A percentile compares a stretch with the other conserved stretches of the same genome.
These are phyloP conservation scores for Cavia aperea DNA, from an alignment of 2,113 vertebrate species.

Conservation along the genomic window DNA sequence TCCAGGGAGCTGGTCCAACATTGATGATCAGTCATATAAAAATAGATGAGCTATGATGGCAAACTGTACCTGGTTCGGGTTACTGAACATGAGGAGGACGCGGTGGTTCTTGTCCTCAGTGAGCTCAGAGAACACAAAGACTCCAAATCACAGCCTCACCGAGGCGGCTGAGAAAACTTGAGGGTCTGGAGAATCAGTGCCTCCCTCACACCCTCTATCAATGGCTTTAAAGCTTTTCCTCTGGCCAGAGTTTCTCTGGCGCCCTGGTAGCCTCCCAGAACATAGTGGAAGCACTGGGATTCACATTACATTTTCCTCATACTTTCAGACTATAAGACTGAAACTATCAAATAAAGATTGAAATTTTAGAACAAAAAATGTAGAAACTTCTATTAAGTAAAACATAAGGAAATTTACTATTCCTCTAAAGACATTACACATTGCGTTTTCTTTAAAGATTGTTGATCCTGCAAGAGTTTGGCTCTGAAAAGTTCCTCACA, in stretches of 20 bases:
- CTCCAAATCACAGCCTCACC: background rate
- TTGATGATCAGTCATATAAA: background rate
- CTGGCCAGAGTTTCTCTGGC: background rate
- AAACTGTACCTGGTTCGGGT: background rate
- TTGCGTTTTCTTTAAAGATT: constrained; percentile 1
- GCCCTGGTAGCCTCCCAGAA: background rate
- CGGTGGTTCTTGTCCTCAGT: background rate
- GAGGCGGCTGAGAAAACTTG: background rate
- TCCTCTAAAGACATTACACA: background rate
- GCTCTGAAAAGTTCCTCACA: background rate
- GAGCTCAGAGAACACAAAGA: background rate
- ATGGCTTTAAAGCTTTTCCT: background rate
- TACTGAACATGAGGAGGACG: background rate
- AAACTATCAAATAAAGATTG: background rate
- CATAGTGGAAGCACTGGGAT: background rate
- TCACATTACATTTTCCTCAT: background rate
- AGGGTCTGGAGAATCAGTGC: background rate
- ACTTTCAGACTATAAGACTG: background rate
- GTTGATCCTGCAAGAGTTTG: background rate
- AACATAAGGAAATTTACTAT: background rate
- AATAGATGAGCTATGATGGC: background rate
- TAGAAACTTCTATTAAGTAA: background rate
- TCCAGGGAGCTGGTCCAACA: background rate
- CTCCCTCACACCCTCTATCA: background rate
- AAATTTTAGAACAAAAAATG: constrained; percentile 6